Conservation (phyloP, 2,888 invertebrate species). For the Therioaphis trifolii region DNA sequence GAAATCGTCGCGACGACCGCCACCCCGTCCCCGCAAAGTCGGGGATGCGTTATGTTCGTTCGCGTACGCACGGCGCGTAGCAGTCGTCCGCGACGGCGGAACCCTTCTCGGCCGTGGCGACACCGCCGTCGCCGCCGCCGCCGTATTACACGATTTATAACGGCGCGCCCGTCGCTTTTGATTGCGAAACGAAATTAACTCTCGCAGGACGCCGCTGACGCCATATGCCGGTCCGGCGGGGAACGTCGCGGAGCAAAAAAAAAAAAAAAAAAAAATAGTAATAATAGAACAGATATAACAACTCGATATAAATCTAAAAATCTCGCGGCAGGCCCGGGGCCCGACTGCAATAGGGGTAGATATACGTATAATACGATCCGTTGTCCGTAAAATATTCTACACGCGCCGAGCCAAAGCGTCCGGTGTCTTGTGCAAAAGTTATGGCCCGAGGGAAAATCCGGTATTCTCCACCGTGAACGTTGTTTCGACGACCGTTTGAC, state of each 20-base stretch:
- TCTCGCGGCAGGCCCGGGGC: slow-evolving; percentile 6
- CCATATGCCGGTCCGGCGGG: background rate
- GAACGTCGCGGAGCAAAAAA: background rate
- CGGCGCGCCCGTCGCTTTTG: slow-evolving; percentile 24
- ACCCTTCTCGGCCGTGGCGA: slow-evolving; percentile 12
- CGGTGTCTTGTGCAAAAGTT: background rate
- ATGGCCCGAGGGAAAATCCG: slow-evolving; percentile 11
- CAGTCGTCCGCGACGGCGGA: too few relatives aligned
- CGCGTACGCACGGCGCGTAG: too few relatives aligned
- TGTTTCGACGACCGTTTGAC: too few relatives aligned
- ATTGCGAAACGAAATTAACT: slow-evolving; percentile 54
- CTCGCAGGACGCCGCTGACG: background rate
- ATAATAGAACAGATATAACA: too few relatives aligned
- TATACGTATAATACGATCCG: background rate
- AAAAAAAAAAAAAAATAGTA: background rate
- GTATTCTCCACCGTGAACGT: too few relatives aligned
- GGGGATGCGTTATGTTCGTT: too few relatives aligned
- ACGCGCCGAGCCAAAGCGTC: too few relatives aligned
- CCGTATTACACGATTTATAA: slow-evolving; percentile 37
- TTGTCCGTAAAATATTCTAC: too few relatives aligned
- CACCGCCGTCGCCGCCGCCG: background rate
- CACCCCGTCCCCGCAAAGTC: too few relatives aligned
- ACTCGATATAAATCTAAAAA: slow-evolving; percentile 50
- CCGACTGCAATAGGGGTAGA: slow-evolving; percentile 35
- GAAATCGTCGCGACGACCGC: background rate